These are phyloP conservation scores for Vespertilio murinus DNA, from an alignment of 2,797 vertebrate species.

Conservation along the genomic window DNA sequence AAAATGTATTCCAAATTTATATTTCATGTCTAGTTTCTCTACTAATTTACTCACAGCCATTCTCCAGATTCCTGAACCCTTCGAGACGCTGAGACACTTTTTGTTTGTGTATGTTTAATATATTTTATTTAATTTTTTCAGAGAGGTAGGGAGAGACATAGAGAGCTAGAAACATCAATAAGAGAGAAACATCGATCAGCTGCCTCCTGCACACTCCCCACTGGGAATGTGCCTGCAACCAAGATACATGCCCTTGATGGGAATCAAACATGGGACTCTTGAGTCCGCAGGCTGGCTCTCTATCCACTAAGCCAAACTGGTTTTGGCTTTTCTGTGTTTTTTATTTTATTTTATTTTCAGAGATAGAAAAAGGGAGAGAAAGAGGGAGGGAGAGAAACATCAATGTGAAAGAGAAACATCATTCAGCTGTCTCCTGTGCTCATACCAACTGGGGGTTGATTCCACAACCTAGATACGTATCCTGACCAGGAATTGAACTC, in stretches of 20 bases:
- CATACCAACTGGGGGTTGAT: background rate
- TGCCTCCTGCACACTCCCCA: too few relatives aligned
- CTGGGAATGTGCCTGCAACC: too few relatives aligned
- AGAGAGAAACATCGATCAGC: background rate
- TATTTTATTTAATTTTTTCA: background rate
- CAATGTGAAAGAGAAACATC: background rate
- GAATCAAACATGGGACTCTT: too few relatives aligned
- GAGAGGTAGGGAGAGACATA: background rate
- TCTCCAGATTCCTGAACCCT: too few relatives aligned
- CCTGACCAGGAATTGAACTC: background rate
- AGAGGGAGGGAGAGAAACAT: background rate
- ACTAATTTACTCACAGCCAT: too few relatives aligned
- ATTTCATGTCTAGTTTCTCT: too few relatives aligned
- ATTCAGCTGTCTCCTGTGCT: background rate
- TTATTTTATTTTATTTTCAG: background rate
- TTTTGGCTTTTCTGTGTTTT: too few relatives aligned
- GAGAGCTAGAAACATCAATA: background rate
- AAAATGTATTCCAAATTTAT: too few relatives aligned
- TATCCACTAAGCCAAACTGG: too few relatives aligned
- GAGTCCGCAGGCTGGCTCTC: too few relatives aligned
- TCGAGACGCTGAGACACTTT: too few relatives aligned
- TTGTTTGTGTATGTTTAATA: background rate
- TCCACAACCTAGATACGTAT: background rate
- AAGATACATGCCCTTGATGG: too few relatives aligned
- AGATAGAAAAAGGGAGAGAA: background rate